Conservation (phyloP, 2,797 vertebrate genomes). For the Rhinoraja longicauda region DNA sequence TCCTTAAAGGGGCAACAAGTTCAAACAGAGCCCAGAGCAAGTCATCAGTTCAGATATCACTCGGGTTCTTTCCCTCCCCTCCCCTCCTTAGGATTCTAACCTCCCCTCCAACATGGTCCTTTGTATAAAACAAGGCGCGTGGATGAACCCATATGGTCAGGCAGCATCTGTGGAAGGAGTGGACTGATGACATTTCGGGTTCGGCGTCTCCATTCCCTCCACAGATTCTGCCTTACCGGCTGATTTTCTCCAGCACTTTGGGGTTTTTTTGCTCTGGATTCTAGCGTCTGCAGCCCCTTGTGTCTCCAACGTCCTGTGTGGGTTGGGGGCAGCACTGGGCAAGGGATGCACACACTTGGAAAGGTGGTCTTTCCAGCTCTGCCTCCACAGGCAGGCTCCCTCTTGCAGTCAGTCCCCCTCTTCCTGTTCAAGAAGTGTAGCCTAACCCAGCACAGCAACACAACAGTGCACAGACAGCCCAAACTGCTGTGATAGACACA, state of each 20-base stretch:
- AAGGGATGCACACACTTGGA: too few relatives aligned
- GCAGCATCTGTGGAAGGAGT: too few relatives aligned
- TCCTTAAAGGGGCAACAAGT: background rate
- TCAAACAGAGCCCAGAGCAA: background rate
- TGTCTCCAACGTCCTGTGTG: background rate
- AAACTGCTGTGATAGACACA: background rate
- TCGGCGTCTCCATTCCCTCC: too few relatives aligned
- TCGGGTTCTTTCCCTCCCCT: background rate
- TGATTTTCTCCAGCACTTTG: too few relatives aligned
- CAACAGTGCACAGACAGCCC: background rate
- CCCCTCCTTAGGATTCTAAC: background rate
- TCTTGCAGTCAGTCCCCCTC: background rate
- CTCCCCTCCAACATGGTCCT: background rate
- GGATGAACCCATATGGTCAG: too few relatives aligned
- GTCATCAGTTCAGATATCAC: background rate
- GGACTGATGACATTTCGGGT: too few relatives aligned
- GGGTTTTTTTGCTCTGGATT: too few relatives aligned
- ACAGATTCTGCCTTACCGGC: too few relatives aligned
- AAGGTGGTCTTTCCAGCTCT: background rate
- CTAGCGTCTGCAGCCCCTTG: background rate
- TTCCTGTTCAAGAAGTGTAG: too few relatives aligned
- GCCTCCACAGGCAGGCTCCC: background rate
- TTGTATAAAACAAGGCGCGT: too few relatives aligned
- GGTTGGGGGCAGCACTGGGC: background rate
- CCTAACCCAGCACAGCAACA: background rate